Evolutionary conservation across 2,888 invertebrate genomes (phyloP).

Genomic region (Polymixis lichenea): DNA sequence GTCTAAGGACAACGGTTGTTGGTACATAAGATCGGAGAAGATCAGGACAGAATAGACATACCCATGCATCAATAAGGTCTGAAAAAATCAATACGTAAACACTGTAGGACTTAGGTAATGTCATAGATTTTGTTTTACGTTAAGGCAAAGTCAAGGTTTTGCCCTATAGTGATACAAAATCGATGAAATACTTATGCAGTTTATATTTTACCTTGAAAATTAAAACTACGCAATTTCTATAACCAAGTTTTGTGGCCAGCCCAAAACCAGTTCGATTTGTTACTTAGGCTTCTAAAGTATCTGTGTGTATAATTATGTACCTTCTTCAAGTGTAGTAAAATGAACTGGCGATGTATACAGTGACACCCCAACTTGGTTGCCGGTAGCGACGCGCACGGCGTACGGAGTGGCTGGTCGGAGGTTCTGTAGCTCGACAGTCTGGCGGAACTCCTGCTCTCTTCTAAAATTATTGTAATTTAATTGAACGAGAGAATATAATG

Average conservation of each 20-base stretch:
- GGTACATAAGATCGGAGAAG: no score
- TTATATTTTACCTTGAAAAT: neutral
- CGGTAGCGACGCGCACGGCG: constrained; percentile 84
- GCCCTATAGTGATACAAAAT: neutral
- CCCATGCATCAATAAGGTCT: neutral
- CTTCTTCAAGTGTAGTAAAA: constrained; percentile 88
- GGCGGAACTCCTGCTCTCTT: constrained; percentile 71
- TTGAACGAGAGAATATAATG: neutral
- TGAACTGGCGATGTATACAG: constrained; percentile 83
- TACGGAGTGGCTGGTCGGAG: constrained; percentile 78
- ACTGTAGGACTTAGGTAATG: neutral
- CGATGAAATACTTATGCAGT: neutral
- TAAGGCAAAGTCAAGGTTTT: no score
- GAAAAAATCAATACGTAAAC: neutral
- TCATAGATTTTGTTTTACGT: no score
- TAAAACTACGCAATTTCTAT: neutral
- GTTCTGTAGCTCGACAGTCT: neutral
- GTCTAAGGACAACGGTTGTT: neutral
- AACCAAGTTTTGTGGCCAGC: neutral
- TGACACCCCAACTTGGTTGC: constrained; percentile 87
- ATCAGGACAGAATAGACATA: neutral
- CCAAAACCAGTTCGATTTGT: neutral
- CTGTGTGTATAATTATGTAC: constrained; percentile 66
- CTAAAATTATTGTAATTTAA: constrained; percentile 66
- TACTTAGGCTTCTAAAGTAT: neutral